Percentiles rank a stretch among this genome's conserved stretches.
phyloP scores from a whole-genome alignment of 1,140 invertebrate species.

The Arctopsyche grandis region DNA sequence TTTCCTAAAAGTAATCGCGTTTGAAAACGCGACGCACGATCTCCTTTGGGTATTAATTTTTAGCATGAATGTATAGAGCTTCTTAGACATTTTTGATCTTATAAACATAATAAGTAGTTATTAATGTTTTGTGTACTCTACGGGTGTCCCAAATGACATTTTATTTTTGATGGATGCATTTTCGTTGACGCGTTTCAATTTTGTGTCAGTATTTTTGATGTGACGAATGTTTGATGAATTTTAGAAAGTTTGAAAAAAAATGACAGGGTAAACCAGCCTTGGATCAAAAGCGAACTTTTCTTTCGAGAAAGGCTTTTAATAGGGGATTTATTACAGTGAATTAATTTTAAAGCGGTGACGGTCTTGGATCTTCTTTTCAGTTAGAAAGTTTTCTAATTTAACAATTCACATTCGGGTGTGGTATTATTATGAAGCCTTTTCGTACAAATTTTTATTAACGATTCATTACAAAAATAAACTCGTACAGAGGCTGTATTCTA shows the following conservation, averaged over 20 bases:
- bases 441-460: background rate
- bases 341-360: slow-evolving; percentile 12
- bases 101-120: background rate
- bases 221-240: slow-evolving; percentile 13
- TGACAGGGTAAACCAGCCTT: slow-evolving; percentile 26
- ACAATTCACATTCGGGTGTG: background rate
- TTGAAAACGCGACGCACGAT: slow-evolving; percentile 21
- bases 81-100: slow-evolving; percentile 31
- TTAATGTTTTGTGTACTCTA: slow-evolving; percentile 20
- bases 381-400: background rate
- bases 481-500: slow-evolving; percentile 20
- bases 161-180: slow-evolving; percentile 18
- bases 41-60: slow-evolving; percentile 31
- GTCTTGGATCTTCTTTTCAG: slow-evolving; percentile 6
- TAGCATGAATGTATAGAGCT: slow-evolving; percentile 27
- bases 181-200: slow-evolving; percentile 20
- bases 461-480: background rate
- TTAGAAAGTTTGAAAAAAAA: background rate
- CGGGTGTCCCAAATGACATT: slow-evolving; percentile 25
- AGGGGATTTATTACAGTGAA: background rate
- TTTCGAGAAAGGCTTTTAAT: background rate
- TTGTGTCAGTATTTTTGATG: slow-evolving; percentile 22
- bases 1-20: slow-evolving; percentile 25
- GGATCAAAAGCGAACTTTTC: background rate
- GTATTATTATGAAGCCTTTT: background rate